Base-by-base conservation (phyloP, 2,888 invertebrate species). In the Cylloceria caligata region DNA sequence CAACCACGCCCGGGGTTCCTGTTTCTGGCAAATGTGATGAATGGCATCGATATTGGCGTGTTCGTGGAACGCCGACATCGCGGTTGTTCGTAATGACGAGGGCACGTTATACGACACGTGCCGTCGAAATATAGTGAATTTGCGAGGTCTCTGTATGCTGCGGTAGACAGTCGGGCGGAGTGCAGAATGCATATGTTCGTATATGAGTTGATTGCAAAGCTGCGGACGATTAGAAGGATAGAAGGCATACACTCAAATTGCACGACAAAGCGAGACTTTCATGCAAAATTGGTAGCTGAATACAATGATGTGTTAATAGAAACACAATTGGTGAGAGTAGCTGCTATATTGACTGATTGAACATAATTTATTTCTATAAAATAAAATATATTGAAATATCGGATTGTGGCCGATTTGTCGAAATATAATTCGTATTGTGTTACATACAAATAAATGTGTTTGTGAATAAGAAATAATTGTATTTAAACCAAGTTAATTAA, bases 241-340 rank as follows among this genome's bases (percentile, higher is more conserved):
- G n/a, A n/a, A n/a, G n/a, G n/a, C n/a, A 24, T 81, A 83, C 84
- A 64, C 85, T 64, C 80, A 11, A 86, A 86, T 85, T 84, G 67
- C 80, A 64, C 27, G 79, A 74, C 69, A 79, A 39, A 67, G 19
- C 39, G 60, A 57, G 9, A 27, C 13, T 42, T 39, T 67, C 24
- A 30, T 3, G 45, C n/a, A 3, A 45, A 1, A 45, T 45, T 5
- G 5, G 5, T 5, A 45, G 45, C n/a, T 45, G n/a, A 4, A 5
- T 5, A 16, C 0, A 45, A 45, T 2, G 4, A 5, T 16, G 11
- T 1, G 1, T 2, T 11, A 39, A 39, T 11, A 11, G 1, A 36
- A 36, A 6, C 36, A n/a, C n/a, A n/a, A n/a, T n/a, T n/a, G n/a
- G n/a, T n/a, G n/a, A n/a, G n/a, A n/a, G n/a, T n/a, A n/a, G n/a